These are phyloP conservation scores for Austrofundulus limnaeus DNA, from an alignment of 2,113 vertebrate genomes.

Conservation along the genomic window DNA sequence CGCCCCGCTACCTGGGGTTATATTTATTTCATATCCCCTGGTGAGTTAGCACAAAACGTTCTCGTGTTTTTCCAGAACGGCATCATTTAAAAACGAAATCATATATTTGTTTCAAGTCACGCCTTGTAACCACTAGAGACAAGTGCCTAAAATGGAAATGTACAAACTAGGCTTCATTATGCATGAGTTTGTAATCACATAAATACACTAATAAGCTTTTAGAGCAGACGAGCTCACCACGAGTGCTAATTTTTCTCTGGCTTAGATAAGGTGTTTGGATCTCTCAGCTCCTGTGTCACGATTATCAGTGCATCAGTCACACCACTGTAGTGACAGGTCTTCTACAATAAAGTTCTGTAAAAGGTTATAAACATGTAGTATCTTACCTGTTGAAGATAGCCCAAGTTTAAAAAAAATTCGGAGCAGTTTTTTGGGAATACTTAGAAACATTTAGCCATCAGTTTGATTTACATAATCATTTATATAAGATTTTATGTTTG, in stretches of 20 bases:
- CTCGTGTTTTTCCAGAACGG: neutral
- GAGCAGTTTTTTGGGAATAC: too few relatives aligned
- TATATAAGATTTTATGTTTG: too few relatives aligned
- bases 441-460: too few relatives aligned
- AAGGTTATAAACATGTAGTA: too few relatives aligned
- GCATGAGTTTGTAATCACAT: constrained; percentile 43
- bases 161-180: constrained; percentile 26
- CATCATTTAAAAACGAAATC: neutral
- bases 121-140: constrained; percentile 10
- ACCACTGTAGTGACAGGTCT: constrained; percentile 16
- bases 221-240: constrained; percentile 39
- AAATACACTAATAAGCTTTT: constrained; percentile 64
- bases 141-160: constrained; percentile 40
- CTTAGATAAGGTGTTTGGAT: constrained; percentile 23
- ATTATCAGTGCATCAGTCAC: constrained; percentile 71
- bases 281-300: constrained; percentile 35
- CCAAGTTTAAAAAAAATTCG: too few relatives aligned
- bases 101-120: constrained; percentile 24
- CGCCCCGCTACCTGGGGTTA: constrained; percentile 39
- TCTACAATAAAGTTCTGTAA: too few relatives aligned
- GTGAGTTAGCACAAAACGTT: constrained; percentile 35
- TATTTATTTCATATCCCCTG: constrained; percentile 6
- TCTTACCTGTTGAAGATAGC: too few relatives aligned
- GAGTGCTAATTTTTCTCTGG: constrained; percentile 43
- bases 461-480: too few relatives aligned